Percentiles rank a stretch among this genome's conserved stretches.
These are phyloP conservation scores for Perithous albicinctus DNA, from an alignment of 2,888 invertebrate genomes.

Conservation along the genomic window DNA sequence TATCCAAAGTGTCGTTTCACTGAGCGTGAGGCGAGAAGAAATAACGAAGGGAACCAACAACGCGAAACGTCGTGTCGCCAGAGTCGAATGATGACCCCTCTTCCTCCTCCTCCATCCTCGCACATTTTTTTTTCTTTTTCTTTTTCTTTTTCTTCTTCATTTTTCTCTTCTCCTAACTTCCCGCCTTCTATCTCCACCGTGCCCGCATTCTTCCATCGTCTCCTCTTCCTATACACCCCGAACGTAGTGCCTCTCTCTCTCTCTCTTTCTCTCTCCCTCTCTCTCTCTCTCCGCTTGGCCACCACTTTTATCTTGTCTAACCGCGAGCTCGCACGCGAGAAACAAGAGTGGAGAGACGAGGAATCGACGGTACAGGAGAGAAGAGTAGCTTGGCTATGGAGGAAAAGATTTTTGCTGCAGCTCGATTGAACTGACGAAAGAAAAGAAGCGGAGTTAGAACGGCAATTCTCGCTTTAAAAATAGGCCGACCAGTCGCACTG, in stretches of 20 bases:
- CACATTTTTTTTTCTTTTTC: constrained; percentile 34
- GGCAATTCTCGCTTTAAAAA: constrained; percentile 61
- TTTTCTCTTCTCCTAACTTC: constrained; percentile 33
- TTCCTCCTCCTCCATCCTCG: constrained; percentile 8
- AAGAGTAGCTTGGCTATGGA: constrained; percentile 12
- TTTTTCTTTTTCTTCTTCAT: constrained; percentile 51
- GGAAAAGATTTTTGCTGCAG: constrained; percentile 61
- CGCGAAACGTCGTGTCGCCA: constrained; percentile 19
- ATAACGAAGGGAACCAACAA: background rate
- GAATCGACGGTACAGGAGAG: constrained; percentile 24
- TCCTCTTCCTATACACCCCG: constrained; percentile 59
- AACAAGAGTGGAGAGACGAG: constrained; percentile 14
- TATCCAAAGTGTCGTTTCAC: background rate
- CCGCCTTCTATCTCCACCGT: constrained; percentile 33
- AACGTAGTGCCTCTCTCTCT: too few species aligned
- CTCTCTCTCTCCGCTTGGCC: constrained; percentile 52
- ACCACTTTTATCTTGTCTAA: constrained; percentile 37
- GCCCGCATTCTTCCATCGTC: constrained; percentile 66
- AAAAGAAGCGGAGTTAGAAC: constrained; percentile 66
- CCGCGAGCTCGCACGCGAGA: constrained; percentile 53
- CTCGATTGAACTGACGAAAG: constrained; percentile 52
- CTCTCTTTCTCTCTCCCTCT: too few species aligned
- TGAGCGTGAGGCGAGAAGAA: background rate
- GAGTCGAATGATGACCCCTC: constrained; percentile 22
- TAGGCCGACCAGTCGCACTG: constrained; percentile 46